Base-by-base conservation (phyloP, 2,888 invertebrate genomes). In the Eilema caniola region DNA sequence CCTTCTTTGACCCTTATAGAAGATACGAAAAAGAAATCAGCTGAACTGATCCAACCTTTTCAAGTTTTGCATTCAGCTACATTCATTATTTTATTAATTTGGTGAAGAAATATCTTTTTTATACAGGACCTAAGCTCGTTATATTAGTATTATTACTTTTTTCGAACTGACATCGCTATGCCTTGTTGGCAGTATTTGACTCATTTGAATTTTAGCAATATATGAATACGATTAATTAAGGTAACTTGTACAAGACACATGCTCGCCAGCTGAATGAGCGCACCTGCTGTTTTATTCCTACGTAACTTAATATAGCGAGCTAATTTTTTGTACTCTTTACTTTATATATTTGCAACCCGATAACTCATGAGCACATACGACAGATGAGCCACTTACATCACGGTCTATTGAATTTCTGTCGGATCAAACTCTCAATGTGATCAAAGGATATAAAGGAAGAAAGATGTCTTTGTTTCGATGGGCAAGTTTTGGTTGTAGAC, bases 281-380 rank as follows among this genome's bases (percentile, higher is more conserved):
- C 94, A 94, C 93, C 95, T 95, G 95, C 90, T 85, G 84, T 82
- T 82, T 88, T 89, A 88, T 89, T 88, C 85, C 78, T 84, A 84
- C 85, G 94, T 93, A 95, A 95, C 87, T 92, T 93, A 93, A 95
- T 95, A 94, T 88, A 86, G 82, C 80, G 85, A 87, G 90, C 89
- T 86, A 89, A 87, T 89, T 92, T 89, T 86, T 83, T 83, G 7
- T 84, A 85, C 86, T 73, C 61, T 65, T 69, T 76, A 74, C 73
- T 67, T 81, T 75, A 73, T 75, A 80, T 71, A 75, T 88, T 88
- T 89, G 95, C 90, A 95, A 95, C 91, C 88, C 78, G 92, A 94
- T 88, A 90, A 83, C 87, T 87, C 85, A 83, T 88, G 88, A 88
- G 88, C 84, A 85, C 85, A 81, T 81, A 85, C 88, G 90, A 91